phyloP scores from a whole-genome alignment of 2,888 invertebrate species.

The Gasteruption jaculator region DNA sequence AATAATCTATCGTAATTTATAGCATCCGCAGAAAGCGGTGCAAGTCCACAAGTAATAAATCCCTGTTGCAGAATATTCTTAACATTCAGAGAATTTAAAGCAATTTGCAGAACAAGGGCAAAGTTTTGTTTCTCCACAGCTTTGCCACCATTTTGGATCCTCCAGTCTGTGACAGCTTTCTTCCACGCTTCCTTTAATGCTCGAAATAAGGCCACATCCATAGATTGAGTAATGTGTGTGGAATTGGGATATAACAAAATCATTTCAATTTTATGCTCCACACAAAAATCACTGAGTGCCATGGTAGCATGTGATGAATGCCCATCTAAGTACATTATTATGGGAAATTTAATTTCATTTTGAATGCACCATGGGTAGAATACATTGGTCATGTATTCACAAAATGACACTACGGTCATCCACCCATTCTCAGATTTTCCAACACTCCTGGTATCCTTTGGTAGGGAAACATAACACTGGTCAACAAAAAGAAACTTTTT shows the following conservation, averaged over 20 bases:
- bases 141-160: constrained; percentile 24
- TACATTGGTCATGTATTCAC: constrained; percentile 39
- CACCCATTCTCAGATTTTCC: constrained; percentile 43
- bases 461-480: background rate
- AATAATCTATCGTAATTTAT: too few species aligned
- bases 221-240: constrained; percentile 21
- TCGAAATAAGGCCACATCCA: constrained; percentile 22
- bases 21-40: too few species aligned
- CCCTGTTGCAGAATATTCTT: too few species aligned
- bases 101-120: too few species aligned
- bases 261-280: constrained; percentile 34
- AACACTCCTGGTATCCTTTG: constrained; percentile 32
- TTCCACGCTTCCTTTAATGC: constrained; percentile 20
- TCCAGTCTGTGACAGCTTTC: constrained; percentile 20
- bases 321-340: constrained; percentile 43
- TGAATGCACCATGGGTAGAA: constrained; percentile 37
- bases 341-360: constrained; percentile 32
- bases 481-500: too few species aligned
- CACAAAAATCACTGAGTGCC: constrained; percentile 39
- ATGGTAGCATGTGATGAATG: constrained; percentile 42
- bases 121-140: constrained; percentile 30
- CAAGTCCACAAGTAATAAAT: too few species aligned
- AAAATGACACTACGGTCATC: constrained; percentile 45
- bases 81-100: too few species aligned
- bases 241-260: constrained; percentile 26